phyloP scores from a whole-genome alignment of 2,797 vertebrate species.

The Eulemur rubriventer region DNA sequence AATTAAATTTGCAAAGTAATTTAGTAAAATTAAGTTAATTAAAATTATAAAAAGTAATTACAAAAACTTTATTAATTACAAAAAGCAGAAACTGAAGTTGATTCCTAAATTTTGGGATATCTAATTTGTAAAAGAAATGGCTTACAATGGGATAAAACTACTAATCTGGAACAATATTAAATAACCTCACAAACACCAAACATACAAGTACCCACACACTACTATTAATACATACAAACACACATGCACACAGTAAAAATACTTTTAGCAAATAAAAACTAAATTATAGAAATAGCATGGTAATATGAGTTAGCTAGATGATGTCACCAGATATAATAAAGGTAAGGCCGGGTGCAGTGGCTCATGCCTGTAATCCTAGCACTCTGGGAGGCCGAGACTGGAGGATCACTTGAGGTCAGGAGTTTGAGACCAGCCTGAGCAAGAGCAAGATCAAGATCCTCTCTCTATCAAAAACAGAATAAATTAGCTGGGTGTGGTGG shows the following conservation, averaged over 20 bases:
- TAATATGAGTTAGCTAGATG: background rate
- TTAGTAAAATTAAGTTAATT: background rate
- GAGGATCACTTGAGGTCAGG: background rate
- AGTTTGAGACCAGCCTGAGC: background rate
- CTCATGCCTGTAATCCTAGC: background rate
- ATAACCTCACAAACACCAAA: background rate
- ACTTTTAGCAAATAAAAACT: too few species aligned
- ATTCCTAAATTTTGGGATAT: constrained; percentile 10
- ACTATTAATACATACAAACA: background rate
- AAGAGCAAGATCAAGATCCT: background rate
- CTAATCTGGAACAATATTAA: background rate
- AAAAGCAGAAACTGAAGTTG: background rate
- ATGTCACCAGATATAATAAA: background rate
- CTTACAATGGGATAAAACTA: background rate
- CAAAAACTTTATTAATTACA: background rate
- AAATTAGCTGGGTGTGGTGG: too few species aligned
- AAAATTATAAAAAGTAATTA: background rate
- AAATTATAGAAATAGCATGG: background rate
- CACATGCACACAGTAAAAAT: background rate
- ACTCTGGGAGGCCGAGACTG: background rate
- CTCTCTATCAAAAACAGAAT: background rate
- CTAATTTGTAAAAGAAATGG: background rate
- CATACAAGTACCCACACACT: background rate
- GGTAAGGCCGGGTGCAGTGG: background rate
- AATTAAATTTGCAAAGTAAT: background rate